Conservation (phyloP, 2,888 invertebrate genomes). For the Oscheius sp. region DNA sequence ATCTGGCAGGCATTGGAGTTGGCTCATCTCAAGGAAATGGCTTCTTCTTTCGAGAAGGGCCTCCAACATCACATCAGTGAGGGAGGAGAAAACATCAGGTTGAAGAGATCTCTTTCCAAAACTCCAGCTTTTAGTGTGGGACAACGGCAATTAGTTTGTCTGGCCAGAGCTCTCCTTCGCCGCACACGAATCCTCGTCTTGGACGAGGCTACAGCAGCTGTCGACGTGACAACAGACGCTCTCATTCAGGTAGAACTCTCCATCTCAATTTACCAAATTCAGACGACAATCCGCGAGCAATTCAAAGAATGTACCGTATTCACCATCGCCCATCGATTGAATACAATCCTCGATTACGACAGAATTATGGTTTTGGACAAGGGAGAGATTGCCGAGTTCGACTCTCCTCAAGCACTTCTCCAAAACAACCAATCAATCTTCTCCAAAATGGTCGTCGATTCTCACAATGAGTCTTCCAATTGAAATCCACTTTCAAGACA, state of each 20-base stretch:
- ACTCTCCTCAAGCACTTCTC: slow-evolving; percentile 70
- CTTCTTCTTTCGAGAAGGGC: slow-evolving; percentile 37
- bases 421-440: slow-evolving; percentile 69
- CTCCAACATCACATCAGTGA: slow-evolving; percentile 50
- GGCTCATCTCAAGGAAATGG: slow-evolving; percentile 59
- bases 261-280: slow-evolving; percentile 55
- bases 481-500: no score
- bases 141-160: slow-evolving; percentile 31
- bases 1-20: slow-evolving; percentile 56
- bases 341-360: slow-evolving; percentile 83
- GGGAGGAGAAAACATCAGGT: slow-evolving; percentile 61
- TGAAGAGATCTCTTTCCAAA: background rate
- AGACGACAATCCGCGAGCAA: slow-evolving; percentile 81
- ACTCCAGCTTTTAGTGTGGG: slow-evolving; percentile 27
- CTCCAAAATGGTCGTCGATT: slow-evolving; percentile 72
- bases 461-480: slow-evolving; percentile 59
- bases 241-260: slow-evolving; percentile 13
- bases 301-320: slow-evolving; percentile 77
- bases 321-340: slow-evolving; percentile 81
- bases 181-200: slow-evolving; percentile 77
- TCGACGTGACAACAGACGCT: slow-evolving; percentile 73
- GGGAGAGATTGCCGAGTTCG: slow-evolving; percentile 72
- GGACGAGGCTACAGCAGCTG: slow-evolving; percentile 75
- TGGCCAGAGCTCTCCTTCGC: slow-evolving; percentile 41
- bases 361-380: slow-evolving; percentile 66